These are phyloP conservation scores for Drosophila littoralis DNA, from an alignment of 1,140 invertebrate species.

Conservation along the genomic window DNA sequence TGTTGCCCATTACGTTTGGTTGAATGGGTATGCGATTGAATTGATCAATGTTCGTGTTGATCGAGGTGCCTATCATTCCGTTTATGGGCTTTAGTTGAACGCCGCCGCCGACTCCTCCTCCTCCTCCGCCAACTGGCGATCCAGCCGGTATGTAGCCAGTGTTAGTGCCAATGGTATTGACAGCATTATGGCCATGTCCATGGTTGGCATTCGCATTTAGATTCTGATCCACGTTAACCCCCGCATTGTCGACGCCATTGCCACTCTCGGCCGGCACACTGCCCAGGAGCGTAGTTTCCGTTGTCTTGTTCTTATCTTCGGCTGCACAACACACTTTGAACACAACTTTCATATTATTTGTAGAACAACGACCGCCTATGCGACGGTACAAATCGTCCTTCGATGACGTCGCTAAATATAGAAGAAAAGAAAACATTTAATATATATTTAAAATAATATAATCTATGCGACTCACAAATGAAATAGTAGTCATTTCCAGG, in stretches of 20 bases:
- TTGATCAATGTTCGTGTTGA: slow-evolving; percentile 81
- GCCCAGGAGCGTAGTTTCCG: slow-evolving; percentile 84
- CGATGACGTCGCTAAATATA: slow-evolving; percentile 91
- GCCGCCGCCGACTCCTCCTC: slow-evolving; percentile 28
- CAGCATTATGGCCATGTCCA: slow-evolving; percentile 27
- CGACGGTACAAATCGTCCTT: slow-evolving; percentile 95
- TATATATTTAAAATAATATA: background rate
- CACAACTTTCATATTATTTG: slow-evolving; percentile 97
- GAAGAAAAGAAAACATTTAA: slow-evolving; percentile 27
- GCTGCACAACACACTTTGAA: slow-evolving; percentile 96
- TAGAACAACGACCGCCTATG: slow-evolving; percentile 94
- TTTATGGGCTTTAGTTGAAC: slow-evolving; percentile 53
- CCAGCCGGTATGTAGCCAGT: slow-evolving; percentile 36
- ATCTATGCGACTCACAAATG: slow-evolving; percentile 91
- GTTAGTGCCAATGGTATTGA: slow-evolving; percentile 57
- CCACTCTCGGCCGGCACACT: slow-evolving; percentile 57
- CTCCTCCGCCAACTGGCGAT: slow-evolving; percentile 14
- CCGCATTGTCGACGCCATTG: slow-evolving; percentile 40
- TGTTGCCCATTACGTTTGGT: slow-evolving; percentile 69
- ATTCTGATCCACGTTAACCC: slow-evolving; percentile 39
- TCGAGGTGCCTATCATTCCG: slow-evolving; percentile 61
- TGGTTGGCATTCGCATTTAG: slow-evolving; percentile 34
- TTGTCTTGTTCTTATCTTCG: slow-evolving; percentile 85
- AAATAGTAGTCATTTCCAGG: slow-evolving; percentile 98
- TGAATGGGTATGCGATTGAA: slow-evolving; percentile 80